A percentile compares a stretch with the other conserved stretches of the same genome.
Evolutionary conservation across 2,113 vertebrate genomes (phyloP).

Genomic region (Oceanites oceanicus): DNA sequence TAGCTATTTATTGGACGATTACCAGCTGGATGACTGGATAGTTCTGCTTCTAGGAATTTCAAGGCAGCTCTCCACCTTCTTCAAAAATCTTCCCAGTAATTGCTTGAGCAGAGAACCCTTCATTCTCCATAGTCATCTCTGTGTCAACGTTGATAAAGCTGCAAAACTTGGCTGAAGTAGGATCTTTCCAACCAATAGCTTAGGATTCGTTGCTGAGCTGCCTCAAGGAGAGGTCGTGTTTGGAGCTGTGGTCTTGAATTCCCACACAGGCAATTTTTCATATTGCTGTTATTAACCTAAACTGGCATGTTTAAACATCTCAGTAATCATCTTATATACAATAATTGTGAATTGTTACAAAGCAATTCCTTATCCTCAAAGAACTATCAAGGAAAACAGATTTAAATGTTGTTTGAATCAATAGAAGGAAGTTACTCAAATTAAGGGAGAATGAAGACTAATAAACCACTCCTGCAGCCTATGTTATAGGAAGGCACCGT

Average conservation of each 20-base stretch:
- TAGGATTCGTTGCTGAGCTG: background rate
- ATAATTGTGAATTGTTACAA: background rate
- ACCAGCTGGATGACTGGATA: background rate
- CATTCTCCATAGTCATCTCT: accelerated
- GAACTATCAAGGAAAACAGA: background rate
- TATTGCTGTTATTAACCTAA: background rate
- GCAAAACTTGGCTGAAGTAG: background rate
- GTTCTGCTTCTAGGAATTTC: background rate
- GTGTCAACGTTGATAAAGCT: background rate
- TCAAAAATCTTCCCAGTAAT: background rate
- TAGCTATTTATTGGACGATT: background rate
- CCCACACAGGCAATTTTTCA: background rate
- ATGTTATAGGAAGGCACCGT: background rate
- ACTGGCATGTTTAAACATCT: background rate
- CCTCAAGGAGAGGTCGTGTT: background rate
- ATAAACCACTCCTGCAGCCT: background rate
- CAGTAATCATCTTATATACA: background rate
- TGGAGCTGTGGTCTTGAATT: background rate
- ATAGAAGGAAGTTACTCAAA: background rate
- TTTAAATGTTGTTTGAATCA: background rate
- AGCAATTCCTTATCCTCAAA: background rate
- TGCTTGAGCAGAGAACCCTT: background rate
- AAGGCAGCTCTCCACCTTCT: background rate
- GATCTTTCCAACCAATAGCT: background rate
- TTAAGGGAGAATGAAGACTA: background rate